Evolutionary conservation across 2,113 vertebrate species (phyloP).

Genomic region (Gymnogyps californianus): DNA sequence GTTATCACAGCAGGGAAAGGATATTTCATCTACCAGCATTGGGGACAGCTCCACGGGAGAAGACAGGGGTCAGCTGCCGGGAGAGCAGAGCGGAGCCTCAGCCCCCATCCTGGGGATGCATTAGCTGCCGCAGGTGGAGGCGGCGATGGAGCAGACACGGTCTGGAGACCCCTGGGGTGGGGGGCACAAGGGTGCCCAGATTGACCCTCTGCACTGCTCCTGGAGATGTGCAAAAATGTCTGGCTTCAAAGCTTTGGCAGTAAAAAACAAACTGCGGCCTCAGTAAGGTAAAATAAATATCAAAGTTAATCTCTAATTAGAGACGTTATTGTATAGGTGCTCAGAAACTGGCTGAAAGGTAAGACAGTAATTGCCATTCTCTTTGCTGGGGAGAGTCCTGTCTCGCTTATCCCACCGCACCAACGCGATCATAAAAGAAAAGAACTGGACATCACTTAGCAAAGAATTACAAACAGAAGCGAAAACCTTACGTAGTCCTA

Average conservation of each 20-base stretch:
- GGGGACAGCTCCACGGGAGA: not conserved
- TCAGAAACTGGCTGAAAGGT: not conserved
- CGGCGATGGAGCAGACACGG: not conserved
- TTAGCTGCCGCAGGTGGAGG: not conserved
- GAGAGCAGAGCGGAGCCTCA: not conserved
- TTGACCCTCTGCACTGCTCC: not conserved
- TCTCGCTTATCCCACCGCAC: accelerated
- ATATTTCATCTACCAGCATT: not conserved
- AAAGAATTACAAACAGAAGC: not conserved
- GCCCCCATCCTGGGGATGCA: not conserved
- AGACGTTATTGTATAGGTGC: not conserved
- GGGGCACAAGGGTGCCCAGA: not conserved
- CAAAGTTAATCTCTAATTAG: not conserved
- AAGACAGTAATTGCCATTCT: not conserved
- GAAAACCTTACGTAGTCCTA: not conserved
- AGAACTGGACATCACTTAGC: not conserved
- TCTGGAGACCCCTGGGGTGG: not conserved
- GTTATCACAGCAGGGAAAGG: slow-evolving; percentile 6
- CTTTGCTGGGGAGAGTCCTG: not conserved
- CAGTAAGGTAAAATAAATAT: not conserved
- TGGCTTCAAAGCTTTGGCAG: not conserved
- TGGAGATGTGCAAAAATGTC: not conserved
- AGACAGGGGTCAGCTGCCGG: not conserved
- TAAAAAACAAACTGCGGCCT: not conserved
- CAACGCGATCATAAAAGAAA: accelerated